Conservation (phyloP, 2,113 vertebrate species). For the Anarhynchus alexandrinus region DNA sequence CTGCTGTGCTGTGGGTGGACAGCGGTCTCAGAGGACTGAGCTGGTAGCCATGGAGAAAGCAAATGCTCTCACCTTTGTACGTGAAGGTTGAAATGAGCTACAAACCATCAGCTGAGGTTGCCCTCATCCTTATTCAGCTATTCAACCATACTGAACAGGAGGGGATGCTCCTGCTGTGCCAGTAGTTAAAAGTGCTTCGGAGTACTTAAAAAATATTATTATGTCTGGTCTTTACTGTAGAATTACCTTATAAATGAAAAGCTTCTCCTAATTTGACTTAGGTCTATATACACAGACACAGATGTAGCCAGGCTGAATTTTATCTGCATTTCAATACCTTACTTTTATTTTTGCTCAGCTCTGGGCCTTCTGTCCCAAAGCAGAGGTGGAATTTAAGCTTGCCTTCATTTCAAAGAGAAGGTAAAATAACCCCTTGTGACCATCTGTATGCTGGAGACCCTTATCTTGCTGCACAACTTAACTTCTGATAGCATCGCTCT, state of each 20-base stretch:
- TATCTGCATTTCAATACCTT: neutral
- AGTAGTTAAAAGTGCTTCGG: neutral
- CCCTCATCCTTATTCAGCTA: neutral
- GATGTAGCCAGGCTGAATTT: neutral
- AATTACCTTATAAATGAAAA: neutral
- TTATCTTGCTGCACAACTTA: neutral
- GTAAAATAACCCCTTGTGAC: neutral
- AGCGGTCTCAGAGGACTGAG: neutral
- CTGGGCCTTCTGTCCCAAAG: neutral
- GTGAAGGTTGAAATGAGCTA: neutral
- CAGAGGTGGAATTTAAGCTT: neutral
- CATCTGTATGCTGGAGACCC: neutral
- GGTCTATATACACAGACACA: neutral
- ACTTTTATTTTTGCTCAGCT: neutral
- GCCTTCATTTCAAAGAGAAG: neutral
- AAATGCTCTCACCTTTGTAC: neutral
- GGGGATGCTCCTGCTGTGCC: neutral
- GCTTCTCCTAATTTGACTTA: neutral
- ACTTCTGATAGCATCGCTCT: neutral
- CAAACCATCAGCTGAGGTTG: neutral
- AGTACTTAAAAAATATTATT: neutral
- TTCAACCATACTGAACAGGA: neutral
- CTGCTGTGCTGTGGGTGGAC: neutral
- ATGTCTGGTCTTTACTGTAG: neutral
- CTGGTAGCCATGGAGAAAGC: neutral